Evolutionary conservation across 2,113 vertebrate species (phyloP).

Genomic region (Chloropsis cyanopogon): DNA sequence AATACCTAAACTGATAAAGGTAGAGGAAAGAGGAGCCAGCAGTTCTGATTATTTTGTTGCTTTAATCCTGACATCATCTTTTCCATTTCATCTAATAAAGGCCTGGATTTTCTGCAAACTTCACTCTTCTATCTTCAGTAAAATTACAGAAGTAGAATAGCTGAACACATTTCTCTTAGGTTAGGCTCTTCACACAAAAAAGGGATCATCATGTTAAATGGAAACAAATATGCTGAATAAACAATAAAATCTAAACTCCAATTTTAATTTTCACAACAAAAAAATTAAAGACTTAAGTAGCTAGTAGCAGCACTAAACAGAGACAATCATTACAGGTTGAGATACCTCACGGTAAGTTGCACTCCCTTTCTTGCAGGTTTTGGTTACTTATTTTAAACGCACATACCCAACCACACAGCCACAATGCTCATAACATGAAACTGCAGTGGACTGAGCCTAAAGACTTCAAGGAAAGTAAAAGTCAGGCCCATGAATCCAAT

Average conservation of each 20-base stretch:
- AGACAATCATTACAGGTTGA: neutral
- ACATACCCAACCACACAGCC: neutral
- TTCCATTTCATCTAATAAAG: neutral
- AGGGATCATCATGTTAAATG: neutral
- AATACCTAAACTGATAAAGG: neutral
- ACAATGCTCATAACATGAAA: neutral
- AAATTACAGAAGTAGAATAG: neutral
- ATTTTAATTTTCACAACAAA: neutral
- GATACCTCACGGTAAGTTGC: neutral
- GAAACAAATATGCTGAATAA: neutral
- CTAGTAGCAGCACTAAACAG: neutral
- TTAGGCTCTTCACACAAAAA: neutral
- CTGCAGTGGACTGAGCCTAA: neutral
- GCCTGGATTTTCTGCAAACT: neutral
- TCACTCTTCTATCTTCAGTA: neutral
- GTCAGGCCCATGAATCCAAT: neutral
- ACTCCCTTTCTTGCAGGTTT: neutral
- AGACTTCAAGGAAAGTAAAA: neutral
- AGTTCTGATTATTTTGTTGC: neutral
- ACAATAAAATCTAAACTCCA: neutral
- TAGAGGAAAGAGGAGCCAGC: neutral
- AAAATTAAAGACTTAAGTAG: neutral
- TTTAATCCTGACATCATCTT: neutral
- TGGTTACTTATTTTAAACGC: neutral
- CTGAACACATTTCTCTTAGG: neutral